These are phyloP conservation scores for Alosa sapidissima DNA, from an alignment of 2,797 vertebrate species.

Conservation along the genomic window DNA sequence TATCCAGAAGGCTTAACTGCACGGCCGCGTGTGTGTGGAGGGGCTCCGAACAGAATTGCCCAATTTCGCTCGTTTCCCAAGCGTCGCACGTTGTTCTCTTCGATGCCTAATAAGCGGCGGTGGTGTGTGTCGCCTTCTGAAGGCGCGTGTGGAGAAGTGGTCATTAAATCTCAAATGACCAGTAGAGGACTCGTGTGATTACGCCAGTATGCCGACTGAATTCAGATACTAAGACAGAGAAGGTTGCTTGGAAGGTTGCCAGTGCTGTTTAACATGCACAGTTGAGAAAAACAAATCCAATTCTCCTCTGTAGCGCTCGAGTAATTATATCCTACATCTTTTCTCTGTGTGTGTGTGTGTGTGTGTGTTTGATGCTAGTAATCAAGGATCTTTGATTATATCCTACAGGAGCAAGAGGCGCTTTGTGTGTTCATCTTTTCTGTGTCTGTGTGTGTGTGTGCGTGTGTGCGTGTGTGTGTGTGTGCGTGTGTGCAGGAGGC, in stretches of 20 bases:
- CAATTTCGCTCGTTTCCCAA: background rate
- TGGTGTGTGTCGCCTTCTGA: background rate
- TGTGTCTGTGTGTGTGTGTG: too few relatives aligned
- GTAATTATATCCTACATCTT: background rate
- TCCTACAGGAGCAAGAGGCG: too few relatives aligned
- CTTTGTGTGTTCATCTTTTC: too few relatives aligned
- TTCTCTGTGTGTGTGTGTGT: too few relatives aligned
- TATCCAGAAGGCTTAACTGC: background rate
- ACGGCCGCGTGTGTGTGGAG: too few relatives aligned
- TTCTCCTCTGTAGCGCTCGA: background rate
- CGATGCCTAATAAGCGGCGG: background rate
- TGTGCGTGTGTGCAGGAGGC: background rate
- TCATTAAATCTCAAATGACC: background rate
- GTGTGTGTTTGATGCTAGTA: too few relatives aligned
- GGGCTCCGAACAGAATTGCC: background rate
- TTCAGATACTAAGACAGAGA: too few relatives aligned
- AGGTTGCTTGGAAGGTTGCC: background rate
- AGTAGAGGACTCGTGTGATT: background rate
- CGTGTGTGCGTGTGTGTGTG: too few relatives aligned
- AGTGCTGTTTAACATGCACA: background rate
- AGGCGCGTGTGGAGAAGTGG: background rate
- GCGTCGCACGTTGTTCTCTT: background rate
- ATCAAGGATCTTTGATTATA: too few relatives aligned
- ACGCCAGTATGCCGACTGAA: background rate
- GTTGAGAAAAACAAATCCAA: background rate